These are phyloP conservation scores for Ormyrus labotus DNA, from an alignment of 2,888 invertebrate species.

Conservation along the genomic window DNA sequence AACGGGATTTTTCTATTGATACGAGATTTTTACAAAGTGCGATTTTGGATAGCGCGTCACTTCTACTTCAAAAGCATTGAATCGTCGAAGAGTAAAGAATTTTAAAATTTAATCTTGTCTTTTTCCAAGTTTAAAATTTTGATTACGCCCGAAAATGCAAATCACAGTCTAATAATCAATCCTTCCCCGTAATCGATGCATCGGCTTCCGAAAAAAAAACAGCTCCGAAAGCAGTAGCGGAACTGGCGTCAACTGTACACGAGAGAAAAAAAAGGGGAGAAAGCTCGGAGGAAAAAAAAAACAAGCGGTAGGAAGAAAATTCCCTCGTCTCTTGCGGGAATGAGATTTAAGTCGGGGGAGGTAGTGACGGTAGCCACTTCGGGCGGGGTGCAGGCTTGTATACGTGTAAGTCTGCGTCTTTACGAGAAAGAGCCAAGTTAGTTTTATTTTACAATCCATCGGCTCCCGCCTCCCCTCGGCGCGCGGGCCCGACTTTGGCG, in stretches of 20 bases:
- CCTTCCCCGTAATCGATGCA: too few species aligned
- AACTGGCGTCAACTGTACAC: not conserved
- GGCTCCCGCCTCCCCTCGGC: conserved; percentile 62
- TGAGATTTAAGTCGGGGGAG: conserved; percentile 70
- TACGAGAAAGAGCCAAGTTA: conserved; percentile 72
- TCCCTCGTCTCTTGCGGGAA: conserved; percentile 68
- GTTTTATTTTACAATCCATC: conserved; percentile 76
- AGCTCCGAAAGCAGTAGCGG: not conserved
- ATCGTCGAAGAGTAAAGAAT: too few species aligned
- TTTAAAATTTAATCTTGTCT: too few species aligned
- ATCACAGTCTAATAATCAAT: too few species aligned
- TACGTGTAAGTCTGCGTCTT: conserved; percentile 14
- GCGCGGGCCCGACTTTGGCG: conserved; percentile 52
- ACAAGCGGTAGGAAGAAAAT: conserved; percentile 59
- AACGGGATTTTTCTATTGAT: too few species aligned
- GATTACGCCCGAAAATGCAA: not conserved
- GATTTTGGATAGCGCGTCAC: too few species aligned
- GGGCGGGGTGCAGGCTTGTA: not conserved
- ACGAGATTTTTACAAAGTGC: too few species aligned
- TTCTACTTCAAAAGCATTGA: too few species aligned
- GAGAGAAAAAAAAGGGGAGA: conserved; percentile 25
- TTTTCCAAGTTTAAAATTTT: too few species aligned
- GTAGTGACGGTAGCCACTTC: not conserved
- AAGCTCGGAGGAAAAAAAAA: conserved; percentile 55
- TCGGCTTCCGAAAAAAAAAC: not conserved